phyloP scores from a whole-genome alignment of 2,888 invertebrate genomes.

The Flabesymbios commensalis region DNA sequence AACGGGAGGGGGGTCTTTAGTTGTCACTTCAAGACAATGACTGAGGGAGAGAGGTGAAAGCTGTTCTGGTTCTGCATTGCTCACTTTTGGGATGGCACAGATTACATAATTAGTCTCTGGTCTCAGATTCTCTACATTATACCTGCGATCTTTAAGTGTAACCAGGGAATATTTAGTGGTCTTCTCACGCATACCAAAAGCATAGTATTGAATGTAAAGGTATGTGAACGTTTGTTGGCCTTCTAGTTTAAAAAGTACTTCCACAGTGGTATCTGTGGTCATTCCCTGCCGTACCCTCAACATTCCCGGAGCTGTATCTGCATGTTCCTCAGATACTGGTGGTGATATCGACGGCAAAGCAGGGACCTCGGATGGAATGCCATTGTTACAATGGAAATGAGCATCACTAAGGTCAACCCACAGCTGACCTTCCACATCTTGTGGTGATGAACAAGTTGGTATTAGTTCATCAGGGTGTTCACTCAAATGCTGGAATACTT shows the following conservation, averaged over 20 bases:
- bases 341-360: too few relatives aligned
- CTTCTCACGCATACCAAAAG: slow-evolving; percentile 11
- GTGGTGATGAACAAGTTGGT: slow-evolving; percentile 37
- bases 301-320: not conserved
- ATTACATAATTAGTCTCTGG: slow-evolving; percentile 16
- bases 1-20: not conserved
- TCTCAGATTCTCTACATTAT: slow-evolving; percentile 2
- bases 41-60: not conserved
- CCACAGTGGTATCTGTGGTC: not conserved
- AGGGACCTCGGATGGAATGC: not conserved
- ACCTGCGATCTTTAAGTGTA: not conserved
- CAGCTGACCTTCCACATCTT: slow-evolving; percentile 22
- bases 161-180: slow-evolving; percentile 6
- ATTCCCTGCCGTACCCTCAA: not conserved
- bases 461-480: slow-evolving; percentile 32
- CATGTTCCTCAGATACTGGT: not conserved
- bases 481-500: slow-evolving; percentile 33
- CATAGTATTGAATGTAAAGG: slow-evolving; percentile 13
- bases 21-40: slow-evolving; percentile 18
- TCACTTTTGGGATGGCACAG: not conserved
- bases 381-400: slow-evolving; percentile 35
- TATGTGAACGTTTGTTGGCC: not conserved
- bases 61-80: not conserved
- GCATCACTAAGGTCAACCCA: slow-evolving; percentile 39
- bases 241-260: not conserved